A percentile compares a stretch with the other conserved stretches of the same genome.
phyloP scores from a whole-genome alignment of 2,113 vertebrate species.

The Pseudolaguvia tuberculata region DNA sequence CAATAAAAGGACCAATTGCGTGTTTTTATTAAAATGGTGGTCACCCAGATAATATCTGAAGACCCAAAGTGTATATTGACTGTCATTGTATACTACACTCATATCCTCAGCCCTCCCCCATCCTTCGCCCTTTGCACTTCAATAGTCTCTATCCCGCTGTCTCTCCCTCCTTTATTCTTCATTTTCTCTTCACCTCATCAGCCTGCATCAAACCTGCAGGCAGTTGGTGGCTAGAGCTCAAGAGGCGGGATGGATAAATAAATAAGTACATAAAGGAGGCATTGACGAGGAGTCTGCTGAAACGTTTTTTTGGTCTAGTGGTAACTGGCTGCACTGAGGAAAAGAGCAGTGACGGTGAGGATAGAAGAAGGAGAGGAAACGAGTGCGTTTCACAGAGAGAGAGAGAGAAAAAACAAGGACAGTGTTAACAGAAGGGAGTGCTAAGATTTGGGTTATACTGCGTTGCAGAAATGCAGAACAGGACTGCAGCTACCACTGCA shows the following conservation, averaged over 20 bases:
- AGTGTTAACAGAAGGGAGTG: conserved; percentile 38
- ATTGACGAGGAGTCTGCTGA: conserved; percentile 62
- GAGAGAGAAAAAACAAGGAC: conserved; percentile 33
- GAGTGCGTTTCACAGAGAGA: conserved; percentile 2
- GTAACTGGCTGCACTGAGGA: conserved; percentile 59
- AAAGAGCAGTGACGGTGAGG: conserved; percentile 38
- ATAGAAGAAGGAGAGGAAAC: background rate
- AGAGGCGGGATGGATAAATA: conserved; percentile 57
- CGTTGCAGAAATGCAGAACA: conserved; percentile 54
- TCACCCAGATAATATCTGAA: conserved; percentile 18
- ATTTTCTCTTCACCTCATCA: conserved; percentile 32
- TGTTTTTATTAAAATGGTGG: conserved; percentile 15
- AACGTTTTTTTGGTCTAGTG: conserved; percentile 57
- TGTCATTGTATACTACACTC: conserved; percentile 46
- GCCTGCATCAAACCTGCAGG: conserved; percentile 52
- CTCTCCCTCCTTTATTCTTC: background rate
- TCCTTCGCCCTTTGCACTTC: conserved; percentile 12
- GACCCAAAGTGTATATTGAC: conserved; percentile 41
- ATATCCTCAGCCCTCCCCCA: conserved; percentile 20
- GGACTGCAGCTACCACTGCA: conserved; percentile 47
- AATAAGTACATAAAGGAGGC: conserved; percentile 71
- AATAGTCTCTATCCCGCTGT: conserved; percentile 15
- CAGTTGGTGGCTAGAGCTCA: conserved; percentile 47
- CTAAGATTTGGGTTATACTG: conserved; percentile 40
- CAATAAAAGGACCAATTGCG: conserved; percentile 42